A percentile compares a stretch with the other conserved stretches of the same genome.
Conservation (phyloP, 2,113 vertebrate genomes). For the Hipposideros armiger region DNA sequence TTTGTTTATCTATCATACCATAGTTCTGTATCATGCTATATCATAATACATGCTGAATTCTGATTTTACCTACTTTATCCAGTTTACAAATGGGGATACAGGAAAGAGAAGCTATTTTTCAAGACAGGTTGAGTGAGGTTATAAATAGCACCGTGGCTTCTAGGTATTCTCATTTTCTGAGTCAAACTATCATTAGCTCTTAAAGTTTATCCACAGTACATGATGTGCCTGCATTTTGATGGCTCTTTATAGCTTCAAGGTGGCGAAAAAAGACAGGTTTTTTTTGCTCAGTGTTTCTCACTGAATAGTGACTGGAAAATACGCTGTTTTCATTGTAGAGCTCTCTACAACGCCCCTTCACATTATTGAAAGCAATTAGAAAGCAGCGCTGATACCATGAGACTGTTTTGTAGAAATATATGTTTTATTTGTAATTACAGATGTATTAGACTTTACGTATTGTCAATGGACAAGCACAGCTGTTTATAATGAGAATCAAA, state of each 20-base stretch:
- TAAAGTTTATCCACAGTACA: background rate
- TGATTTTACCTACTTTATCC: slow-evolving; percentile 1
- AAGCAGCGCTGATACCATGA: background rate
- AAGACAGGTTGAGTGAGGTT: background rate
- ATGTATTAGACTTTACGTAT: background rate
- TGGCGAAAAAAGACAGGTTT: background rate
- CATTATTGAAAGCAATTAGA: background rate
- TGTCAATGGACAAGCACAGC: background rate
- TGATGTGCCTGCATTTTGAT: background rate
- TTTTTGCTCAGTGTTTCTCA: background rate
- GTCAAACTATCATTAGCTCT: background rate
- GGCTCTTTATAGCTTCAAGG: background rate
- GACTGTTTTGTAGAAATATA: background rate
- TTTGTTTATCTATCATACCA: background rate
- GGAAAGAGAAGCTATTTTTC: slow-evolving; percentile 8
- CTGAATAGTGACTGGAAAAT: background rate
- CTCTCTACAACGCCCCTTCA: background rate
- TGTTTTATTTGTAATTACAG: background rate
- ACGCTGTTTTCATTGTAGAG: background rate
- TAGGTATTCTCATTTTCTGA: background rate
- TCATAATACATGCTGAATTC: background rate
- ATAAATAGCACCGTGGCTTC: background rate
- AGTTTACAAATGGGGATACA: background rate
- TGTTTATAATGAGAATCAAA: background rate
- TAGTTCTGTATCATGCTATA: background rate